Percentiles rank a stretch among this genome's conserved stretches.
These are phyloP conservation scores for Girardinus metallicus DNA, from an alignment of 2,797 vertebrate genomes.

Conservation along the genomic window DNA sequence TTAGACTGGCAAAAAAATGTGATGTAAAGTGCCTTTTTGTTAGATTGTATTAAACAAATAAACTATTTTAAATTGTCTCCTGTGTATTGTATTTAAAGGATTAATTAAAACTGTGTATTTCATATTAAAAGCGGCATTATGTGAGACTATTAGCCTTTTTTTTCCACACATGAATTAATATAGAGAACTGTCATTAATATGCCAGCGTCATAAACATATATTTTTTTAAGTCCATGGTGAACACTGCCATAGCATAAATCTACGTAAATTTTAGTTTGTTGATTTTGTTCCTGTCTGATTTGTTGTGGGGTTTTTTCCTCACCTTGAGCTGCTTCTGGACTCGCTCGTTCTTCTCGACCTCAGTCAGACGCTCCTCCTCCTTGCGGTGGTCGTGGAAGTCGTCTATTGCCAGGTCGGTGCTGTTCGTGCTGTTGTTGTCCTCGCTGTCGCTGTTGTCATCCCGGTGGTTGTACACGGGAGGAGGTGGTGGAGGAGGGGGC, in stretches of 20 bases:
- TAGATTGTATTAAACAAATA: not conserved
- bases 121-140: not conserved
- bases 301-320: slow-evolving; percentile 43
- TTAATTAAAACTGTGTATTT: not conserved
- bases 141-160: not conserved
- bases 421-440: slow-evolving; percentile 84
- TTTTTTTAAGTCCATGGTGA: not conserved
- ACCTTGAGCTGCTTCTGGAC: slow-evolving; percentile 93
- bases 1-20: not conserved
- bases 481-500: slow-evolving; percentile 83
- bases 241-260: not conserved
- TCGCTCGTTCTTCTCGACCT: slow-evolving; percentile 93
- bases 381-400: slow-evolving; percentile 88
- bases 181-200: not conserved
- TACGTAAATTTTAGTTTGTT: not conserved
- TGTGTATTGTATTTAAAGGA: not conserved
- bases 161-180: not conserved
- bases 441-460: slow-evolving; percentile 86
- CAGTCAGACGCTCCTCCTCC: slow-evolving; percentile 90
- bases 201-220: not conserved
- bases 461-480: slow-evolving; percentile 81
- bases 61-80: not conserved
- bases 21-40: not conserved
- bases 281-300: not conserved
- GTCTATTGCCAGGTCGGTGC: slow-evolving; percentile 87